Conservation (phyloP, 2,888 invertebrate species). For the Drosophila prostipennis region DNA sequence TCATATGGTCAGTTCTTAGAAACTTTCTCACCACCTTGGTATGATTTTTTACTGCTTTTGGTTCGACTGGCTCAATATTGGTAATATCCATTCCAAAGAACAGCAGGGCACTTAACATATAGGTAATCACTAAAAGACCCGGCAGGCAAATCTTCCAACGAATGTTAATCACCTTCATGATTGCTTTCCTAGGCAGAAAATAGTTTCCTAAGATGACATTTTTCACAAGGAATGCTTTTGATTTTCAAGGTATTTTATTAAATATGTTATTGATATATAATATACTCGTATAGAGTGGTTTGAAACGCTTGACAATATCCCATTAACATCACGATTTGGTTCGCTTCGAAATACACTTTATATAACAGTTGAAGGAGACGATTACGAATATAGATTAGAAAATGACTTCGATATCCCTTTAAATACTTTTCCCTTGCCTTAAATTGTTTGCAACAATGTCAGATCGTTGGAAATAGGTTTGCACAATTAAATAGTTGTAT, state of each 20-base stretch:
- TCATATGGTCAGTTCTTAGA: neutral
- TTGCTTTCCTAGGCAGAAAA: neutral
- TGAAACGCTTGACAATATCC: slow-evolving; percentile 44
- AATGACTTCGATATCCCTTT: slow-evolving; percentile 38
- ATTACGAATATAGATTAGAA: slow-evolving; percentile 32
- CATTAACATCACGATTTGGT: slow-evolving; percentile 59
- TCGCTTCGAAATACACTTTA: slow-evolving; percentile 28
- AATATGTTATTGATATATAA: slow-evolving; percentile 20
- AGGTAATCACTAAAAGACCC: neutral
- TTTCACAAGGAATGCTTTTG: neutral
- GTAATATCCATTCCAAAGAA: neutral
- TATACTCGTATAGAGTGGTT: slow-evolving; percentile 35
- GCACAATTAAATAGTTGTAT: slow-evolving; percentile 51
- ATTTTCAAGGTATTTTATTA: slow-evolving; percentile 21
- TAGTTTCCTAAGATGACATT: neutral
- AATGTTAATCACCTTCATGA: slow-evolving; percentile 21
- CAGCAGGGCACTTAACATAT: neutral
- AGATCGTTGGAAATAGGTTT: slow-evolving; percentile 41
- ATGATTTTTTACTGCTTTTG: neutral
- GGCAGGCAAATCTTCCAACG: slow-evolving; percentile 8
- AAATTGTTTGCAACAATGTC: slow-evolving; percentile 61
- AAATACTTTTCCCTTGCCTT: slow-evolving; percentile 31
- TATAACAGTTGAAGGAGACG: slow-evolving; percentile 46
- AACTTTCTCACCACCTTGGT: neutral
- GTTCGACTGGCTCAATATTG: slow-evolving; percentile 6